Base-by-base conservation (phyloP, 2,797 vertebrate genomes). In the Macroramphosus scolopax region DNA sequence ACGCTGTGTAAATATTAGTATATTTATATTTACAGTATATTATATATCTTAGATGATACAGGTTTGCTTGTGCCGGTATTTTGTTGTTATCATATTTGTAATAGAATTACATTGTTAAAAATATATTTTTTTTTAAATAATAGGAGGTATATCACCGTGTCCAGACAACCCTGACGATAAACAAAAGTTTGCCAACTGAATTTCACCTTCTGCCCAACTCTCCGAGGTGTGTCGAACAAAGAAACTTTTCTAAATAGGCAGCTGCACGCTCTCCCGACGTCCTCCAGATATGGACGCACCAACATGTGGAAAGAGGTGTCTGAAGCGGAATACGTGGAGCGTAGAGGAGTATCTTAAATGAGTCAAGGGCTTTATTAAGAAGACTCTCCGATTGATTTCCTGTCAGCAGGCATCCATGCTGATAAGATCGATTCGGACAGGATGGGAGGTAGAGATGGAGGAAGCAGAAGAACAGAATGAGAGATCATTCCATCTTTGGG, bases 321-420 rank as follows among this genome's bases (percentile, higher is more conserved):
- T 25, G 38, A 49, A 40, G 49, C 15, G 3, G 41, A 63, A 71
- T 37, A 42, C 37, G 1, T 44, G 24, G 17, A 51, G 41, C 34
- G n/a, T 47, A 39, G 59, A 77, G 58, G 52, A 68, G 49, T 51
- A 79, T 63, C 57, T 55, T 70, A 68, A 80, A 76, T 62, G 58
- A 80, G 75, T 77, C 79, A 60, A 52, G 73, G 71, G 72, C 85
- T 89, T 89, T 89, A 89, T 91, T 88, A 89, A 81, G 84, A 87
- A 83, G 72, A 79, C 61, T 72, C 60, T 57, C 54, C 8, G 63
- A 91, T 90, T 87, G 89, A 91, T 90, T 90, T 90, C 69, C 82
- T 80, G 86, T 87, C 88, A 59, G 75, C 29, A 3, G 42, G 72
- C 58, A 41, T 72, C 72, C 65, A 73, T 63, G 59, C 49, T 71